Evolutionary conservation across 2,113 vertebrate genomes (phyloP).

Genomic region (Zonotrichia leucophrys): DNA sequence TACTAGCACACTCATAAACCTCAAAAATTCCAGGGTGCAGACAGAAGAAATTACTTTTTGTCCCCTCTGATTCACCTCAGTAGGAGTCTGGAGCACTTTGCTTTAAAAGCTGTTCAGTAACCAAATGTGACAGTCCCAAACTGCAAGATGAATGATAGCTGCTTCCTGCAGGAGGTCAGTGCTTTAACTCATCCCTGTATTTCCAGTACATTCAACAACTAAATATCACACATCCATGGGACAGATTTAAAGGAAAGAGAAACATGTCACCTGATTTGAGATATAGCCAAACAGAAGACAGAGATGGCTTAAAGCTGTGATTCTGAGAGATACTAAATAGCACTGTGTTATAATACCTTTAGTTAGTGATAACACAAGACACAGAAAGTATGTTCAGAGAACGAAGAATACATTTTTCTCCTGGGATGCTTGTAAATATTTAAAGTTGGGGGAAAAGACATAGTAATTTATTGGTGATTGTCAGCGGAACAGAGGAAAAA

Average conservation of each 20-base stretch:
- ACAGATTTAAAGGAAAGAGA: neutral
- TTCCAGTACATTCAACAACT: neutral
- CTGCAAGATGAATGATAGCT: neutral
- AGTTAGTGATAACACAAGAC: neutral
- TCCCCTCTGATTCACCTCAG: neutral
- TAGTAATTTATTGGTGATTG: constrained; percentile 1
- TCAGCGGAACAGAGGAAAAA: neutral
- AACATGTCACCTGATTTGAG: neutral
- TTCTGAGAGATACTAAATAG: neutral
- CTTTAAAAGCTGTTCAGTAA: neutral
- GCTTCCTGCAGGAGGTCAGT: neutral
- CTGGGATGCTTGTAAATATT: constrained; percentile 1
- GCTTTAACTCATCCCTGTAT: neutral
- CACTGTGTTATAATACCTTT: neutral
- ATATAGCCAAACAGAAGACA: neutral
- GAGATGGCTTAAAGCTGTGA: neutral
- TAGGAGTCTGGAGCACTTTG: neutral
- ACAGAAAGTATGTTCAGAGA: neutral
- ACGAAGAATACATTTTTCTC: neutral
- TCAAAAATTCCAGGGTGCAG: neutral
- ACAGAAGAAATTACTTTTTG: neutral
- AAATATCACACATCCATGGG: neutral
- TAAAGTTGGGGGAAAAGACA: neutral
- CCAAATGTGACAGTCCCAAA: neutral
- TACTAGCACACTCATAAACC: neutral